Percentiles rank a stretch among this genome's conserved stretches.
Conservation (phyloP, 1,140 invertebrate genomes). For the Drosophila sproati region DNA sequence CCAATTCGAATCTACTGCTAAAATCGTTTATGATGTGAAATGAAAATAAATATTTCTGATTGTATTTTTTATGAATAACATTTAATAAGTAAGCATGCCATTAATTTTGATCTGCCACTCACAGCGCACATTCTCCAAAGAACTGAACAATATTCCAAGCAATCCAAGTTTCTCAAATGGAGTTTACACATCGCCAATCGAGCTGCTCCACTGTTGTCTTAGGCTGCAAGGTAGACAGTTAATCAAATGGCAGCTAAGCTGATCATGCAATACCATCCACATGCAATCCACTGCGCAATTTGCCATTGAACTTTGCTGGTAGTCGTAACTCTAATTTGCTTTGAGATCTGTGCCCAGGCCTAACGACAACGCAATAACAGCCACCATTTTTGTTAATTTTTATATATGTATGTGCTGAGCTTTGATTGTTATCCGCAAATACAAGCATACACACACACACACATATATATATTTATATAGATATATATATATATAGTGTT, state of each 20-base stretch:
- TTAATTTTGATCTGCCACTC: too few species aligned
- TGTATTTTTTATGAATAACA: too few species aligned
- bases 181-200: not conserved
- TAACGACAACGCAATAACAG: conserved; percentile 53
- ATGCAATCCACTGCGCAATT: conserved; percentile 41
- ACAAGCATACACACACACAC: conserved; percentile 37
- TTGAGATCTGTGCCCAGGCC: conserved; percentile 36
- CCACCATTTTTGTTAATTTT: conserved; percentile 62
- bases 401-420: conserved; percentile 36
- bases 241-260: not conserved
- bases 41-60: too few species aligned
- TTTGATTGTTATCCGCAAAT: conserved; percentile 47
- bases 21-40: too few species aligned
- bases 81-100: too few species aligned
- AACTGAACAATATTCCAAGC: too few species aligned
- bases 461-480: not conserved
- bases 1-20: not conserved
- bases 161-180: too few species aligned
- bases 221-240: not conserved
- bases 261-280: conserved; percentile 38
- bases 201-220: not conserved
- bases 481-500: conserved; percentile 5
- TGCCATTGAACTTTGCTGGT: conserved; percentile 58
- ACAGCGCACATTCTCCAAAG: too few species aligned
- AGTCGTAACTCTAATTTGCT: conserved; percentile 46